These are phyloP conservation scores for Gisinianus flammeolus DNA, from an alignment of 2,888 invertebrate genomes.

Conservation along the genomic window DNA sequence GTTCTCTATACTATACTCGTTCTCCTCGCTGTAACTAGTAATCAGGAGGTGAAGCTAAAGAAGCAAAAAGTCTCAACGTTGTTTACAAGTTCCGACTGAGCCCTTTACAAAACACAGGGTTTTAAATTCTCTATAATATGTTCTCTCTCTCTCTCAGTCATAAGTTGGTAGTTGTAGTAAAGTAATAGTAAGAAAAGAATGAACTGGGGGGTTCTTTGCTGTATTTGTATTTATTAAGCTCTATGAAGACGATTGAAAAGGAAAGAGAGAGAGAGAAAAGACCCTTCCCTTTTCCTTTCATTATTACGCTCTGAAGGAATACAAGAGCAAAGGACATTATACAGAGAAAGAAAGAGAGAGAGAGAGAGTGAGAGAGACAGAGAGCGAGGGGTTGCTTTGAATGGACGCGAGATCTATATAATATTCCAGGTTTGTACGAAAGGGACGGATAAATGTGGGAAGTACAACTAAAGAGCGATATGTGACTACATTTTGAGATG, in stretches of 20 bases:
- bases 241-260: not conserved
- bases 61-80: not conserved
- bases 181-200: not conserved
- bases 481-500: conserved; percentile 32
- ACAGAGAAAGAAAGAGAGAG: not conserved
- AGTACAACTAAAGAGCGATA: conserved; percentile 12
- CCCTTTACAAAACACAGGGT: conserved; percentile 15
- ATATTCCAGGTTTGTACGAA: not conserved
- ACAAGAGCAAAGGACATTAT: not conserved
- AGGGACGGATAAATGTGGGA: not conserved
- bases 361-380: not conserved
- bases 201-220: not conserved
- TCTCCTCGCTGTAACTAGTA: not conserved
- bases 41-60: conserved; percentile 20
- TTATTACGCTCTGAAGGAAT: not conserved
- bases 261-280: not conserved
- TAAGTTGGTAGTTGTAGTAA: not conserved
- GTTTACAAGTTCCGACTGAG: conserved; percentile 6
- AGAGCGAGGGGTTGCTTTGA: not conserved
- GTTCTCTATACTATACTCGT: not conserved
- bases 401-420: not conserved
- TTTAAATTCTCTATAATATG: too few species aligned
- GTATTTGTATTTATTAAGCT: too few species aligned
- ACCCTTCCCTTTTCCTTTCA: conserved; percentile 13
- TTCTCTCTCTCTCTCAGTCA: too few species aligned